Evolutionary conservation across 30 jellyfish, hydroid and myxozoan species (phyloP), one percentile per base, ranked within the genome.

Genomic region (Aurelia sp.): DNA sequence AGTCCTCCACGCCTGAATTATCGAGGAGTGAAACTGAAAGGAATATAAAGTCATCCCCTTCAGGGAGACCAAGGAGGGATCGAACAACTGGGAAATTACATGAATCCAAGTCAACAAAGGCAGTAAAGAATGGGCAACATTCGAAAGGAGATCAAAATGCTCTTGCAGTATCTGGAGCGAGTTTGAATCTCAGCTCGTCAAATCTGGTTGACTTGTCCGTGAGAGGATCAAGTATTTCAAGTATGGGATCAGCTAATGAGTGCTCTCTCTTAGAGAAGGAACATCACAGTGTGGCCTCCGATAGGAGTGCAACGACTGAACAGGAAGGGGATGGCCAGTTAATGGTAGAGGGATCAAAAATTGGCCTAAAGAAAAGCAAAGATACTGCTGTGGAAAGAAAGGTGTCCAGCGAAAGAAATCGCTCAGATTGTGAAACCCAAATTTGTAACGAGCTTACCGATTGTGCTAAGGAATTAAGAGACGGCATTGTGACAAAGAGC

Each of bases 221-320:
- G 82, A 71, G 71, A 58, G 79, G 63, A 17, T 69, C 80, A 16
- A 15, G 64, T n/a, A 18, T 12, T 17, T 64, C 79, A 4, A 72
- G 62, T 31, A 12, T n/a, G 27, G 44, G 63, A 11, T 82, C 85
- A 3, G 71, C 79, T 61, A 41, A 37, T 37, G 48, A 82, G 70
- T 50, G 91, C 40, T 81, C 76, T 53, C 13, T 33, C 11, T 81
- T 84, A 13, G 83, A 52, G 22, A 66, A 67, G 10, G 17, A 48
- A n/a, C 66, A 5, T 15, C 58, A 8, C 17, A 72, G 59, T 15
- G 23, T 10, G 27, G 23, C 31, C 30, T 11, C 62, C 8, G 59
- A 22, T n/a, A 63, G 59, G 15, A 22, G 40, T 57, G 16, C 77
- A 22, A 18, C 13, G 41, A n/a, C 55, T 17, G 21, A 20, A 13